A percentile compares a stretch with the other conserved stretches of the same genome.
Conservation (phyloP, 2,113 vertebrate genomes). For the Agelaius tricolor region DNA sequence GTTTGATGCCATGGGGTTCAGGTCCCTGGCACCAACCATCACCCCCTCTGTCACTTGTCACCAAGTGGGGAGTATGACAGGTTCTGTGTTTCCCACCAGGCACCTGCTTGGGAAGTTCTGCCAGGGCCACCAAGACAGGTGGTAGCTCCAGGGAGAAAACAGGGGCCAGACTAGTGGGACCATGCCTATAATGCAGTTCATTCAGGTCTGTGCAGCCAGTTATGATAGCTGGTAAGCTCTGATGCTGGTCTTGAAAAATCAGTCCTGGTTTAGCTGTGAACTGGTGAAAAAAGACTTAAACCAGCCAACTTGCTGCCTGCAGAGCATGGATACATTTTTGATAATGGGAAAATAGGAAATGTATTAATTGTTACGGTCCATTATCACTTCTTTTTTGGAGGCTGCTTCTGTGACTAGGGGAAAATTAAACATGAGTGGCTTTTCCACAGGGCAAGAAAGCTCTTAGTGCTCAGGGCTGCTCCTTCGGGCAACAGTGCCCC, state of each 20-base stretch:
- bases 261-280: neutral
- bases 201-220: neutral
- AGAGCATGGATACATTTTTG: constrained; percentile 7
- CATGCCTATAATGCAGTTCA: neutral
- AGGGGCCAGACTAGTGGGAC: neutral
- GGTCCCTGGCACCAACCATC: neutral
- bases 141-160: neutral
- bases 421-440: neutral
- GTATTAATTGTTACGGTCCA: neutral
- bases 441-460: neutral
- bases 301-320: constrained; percentile 21
- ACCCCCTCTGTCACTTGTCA: neutral
- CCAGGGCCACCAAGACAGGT: neutral
- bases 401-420: neutral
- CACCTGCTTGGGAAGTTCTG: neutral
- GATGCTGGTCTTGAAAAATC: neutral
- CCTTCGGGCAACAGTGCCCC: neutral
- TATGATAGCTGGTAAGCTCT: neutral
- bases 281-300: neutral
- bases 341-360: neutral
- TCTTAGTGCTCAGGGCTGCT: neutral
- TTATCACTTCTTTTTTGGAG: neutral
- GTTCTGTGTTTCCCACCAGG: neutral
- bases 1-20: neutral
- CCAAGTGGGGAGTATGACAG: accelerated